Percentiles rank a stretch among this genome's conserved stretches.
Conservation (phyloP, 2,797 vertebrate genomes). For the Chelidonichthys spinosus region DNA sequence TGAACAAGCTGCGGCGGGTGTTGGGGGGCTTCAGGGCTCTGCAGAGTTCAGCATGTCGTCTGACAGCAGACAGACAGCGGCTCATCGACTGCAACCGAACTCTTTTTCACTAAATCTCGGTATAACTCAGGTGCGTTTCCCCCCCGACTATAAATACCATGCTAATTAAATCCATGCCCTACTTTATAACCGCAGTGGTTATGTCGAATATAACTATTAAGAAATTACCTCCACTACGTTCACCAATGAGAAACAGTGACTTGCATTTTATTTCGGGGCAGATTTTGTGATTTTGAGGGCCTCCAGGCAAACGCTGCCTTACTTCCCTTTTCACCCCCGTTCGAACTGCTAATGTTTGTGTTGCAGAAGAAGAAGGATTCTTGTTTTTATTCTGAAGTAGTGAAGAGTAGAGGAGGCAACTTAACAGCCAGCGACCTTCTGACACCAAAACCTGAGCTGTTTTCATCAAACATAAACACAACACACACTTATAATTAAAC, state of each 20-base stretch:
- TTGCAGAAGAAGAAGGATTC: not conserved
- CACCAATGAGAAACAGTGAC: not conserved
- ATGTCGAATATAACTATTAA: not conserved
- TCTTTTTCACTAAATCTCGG: too few species aligned
- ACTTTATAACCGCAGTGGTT: too few species aligned
- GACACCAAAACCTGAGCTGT: not conserved
- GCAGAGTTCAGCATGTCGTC: too few species aligned
- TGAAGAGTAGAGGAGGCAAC: too few species aligned
- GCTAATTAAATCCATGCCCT: too few species aligned
- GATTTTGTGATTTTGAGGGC: not conserved
- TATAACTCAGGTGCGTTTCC: too few species aligned
- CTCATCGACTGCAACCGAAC: too few species aligned
- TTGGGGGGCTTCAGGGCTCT: too few species aligned
- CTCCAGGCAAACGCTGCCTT: not conserved
- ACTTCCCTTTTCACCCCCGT: too few species aligned
- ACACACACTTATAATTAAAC: not conserved
- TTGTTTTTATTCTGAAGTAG: too few species aligned
- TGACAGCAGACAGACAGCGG: not conserved
- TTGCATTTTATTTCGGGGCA: not conserved
- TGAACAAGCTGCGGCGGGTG: too few species aligned
- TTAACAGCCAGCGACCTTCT: not conserved
- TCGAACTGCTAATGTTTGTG: too few species aligned
- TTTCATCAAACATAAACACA: slow-evolving; percentile 8
- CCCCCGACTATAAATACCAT: not conserved
- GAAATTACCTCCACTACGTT: not conserved